Evolutionary conservation across 2,113 vertebrate species (phyloP).

Genomic region (Cnemophilus loriae): DNA sequence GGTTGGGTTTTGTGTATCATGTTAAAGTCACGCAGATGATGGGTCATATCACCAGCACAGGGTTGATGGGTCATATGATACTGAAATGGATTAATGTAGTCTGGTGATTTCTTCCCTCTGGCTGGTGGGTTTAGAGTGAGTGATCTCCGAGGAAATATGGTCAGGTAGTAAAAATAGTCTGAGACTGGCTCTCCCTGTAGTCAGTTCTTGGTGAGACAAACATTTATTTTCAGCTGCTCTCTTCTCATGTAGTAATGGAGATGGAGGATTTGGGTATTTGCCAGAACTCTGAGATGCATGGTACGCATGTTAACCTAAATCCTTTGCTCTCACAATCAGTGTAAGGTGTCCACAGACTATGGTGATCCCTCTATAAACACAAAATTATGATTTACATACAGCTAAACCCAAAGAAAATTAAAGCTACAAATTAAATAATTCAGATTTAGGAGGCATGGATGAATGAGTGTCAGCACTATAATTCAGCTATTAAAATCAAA

Average conservation of each 20-base stretch:
- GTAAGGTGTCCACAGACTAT: not conserved
- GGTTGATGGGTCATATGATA: not conserved
- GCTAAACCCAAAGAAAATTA: not conserved
- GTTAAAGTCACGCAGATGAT: not conserved
- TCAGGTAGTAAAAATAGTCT: not conserved
- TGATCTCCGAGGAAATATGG: not conserved
- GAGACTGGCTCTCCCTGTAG: not conserved
- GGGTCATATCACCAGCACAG: not conserved
- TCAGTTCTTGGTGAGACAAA: not conserved
- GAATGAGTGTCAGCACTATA: not conserved
- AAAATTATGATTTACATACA: not conserved
- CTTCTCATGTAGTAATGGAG: not conserved
- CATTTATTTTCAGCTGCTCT: not conserved
- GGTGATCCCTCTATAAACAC: not conserved
- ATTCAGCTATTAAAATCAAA: constrained; percentile 4
- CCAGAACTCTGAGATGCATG: not conserved
- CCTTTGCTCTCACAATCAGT: not conserved
- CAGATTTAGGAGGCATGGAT: not conserved
- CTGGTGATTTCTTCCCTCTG: not conserved
- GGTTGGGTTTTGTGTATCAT: not conserved
- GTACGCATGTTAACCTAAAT: not conserved
- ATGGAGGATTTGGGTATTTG: not conserved
- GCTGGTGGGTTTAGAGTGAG: not conserved
- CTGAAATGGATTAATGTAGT: not conserved
- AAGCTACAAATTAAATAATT: not conserved